Base-by-base conservation (phyloP, 2,888 invertebrate genomes). In the Sminthurides aquaticus region DNA sequence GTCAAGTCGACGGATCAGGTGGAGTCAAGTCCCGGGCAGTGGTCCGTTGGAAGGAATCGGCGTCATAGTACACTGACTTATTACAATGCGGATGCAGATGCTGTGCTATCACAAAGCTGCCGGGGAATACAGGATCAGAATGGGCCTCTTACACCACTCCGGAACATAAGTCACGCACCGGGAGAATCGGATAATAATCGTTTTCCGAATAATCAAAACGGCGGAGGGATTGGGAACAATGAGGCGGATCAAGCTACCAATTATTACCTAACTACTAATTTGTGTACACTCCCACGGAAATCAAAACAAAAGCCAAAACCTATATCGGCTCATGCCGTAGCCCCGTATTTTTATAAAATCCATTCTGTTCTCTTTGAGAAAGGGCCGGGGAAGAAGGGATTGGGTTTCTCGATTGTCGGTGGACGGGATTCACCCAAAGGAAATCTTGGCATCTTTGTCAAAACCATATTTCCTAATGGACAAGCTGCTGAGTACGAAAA, bases 401-500 rank as follows among this genome's bases (percentile, higher is more conserved):
- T 93, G 60, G 92, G 92, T 29, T 92, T 93, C 78, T 91, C 91
- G 78, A 90, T 92, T 75, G 71, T 72, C 28, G 72, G 92, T 60
- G 93, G 92, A 56, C 84, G 86, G 60, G 92, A 92, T 79, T 90
- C 91, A 1, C 89, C 91, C 0, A 89, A 89, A 79, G 91, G 91
- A 56, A 86, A 86, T 78, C 88, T 91, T 85, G 91, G 91, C 57
- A 91, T 93, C 78, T 91, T 89, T 78, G 89, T 93, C 1, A 90
- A 91, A 80, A 90, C 91, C 3, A 89, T 93, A 56, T 91, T 91
- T 78, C 87, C 89, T 48, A 85, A 86, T 69, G 92, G 92, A 52
- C 89, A 91, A 80, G 90, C 91, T 67, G 89, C 90, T 60, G 90
- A 91, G 76, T 87, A 86, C 80, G 89, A 89, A 68, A 86, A 84